These are phyloP conservation scores for Sciurus vulgaris DNA, from an alignment of 2,797 vertebrate species.

Conservation along the genomic window DNA sequence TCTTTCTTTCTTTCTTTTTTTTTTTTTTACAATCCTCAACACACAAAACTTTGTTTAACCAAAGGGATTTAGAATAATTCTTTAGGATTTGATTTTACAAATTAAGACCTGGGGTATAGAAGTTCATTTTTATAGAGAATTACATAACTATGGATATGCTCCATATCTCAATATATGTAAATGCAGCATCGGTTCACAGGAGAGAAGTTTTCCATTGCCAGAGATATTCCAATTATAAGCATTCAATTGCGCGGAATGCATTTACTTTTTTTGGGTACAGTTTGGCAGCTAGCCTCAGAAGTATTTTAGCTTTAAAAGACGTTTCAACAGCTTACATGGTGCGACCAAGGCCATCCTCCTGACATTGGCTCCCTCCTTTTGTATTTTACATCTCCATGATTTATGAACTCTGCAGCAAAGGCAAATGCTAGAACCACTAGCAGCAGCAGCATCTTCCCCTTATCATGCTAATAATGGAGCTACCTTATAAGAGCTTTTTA, in stretches of 20 bases:
- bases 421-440: background rate
- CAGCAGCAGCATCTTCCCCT: background rate
- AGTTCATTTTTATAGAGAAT: constrained; percentile 23
- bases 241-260: background rate
- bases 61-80: constrained; percentile 35
- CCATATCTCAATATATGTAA: constrained; percentile 27
- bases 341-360: background rate
- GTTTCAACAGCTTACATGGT: background rate
- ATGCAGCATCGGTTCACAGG: background rate
- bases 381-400: background rate
- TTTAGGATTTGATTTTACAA: background rate
- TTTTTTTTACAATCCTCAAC: background rate
- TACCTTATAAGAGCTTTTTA: background rate
- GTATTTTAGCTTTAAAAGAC: constrained; percentile 47
- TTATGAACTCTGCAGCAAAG: background rate
- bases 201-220: constrained; percentile 14
- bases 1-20: background rate
- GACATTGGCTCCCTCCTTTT: background rate
- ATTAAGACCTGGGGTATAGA: background rate
- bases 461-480: background rate
- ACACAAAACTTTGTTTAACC: constrained; percentile 8
- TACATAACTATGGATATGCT: background rate
- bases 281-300: constrained; percentile 60
- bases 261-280: constrained; percentile 15
- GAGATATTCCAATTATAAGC: constrained; percentile 15